Percentiles rank a stretch among this genome's conserved stretches.
Evolutionary conservation across 1,140 invertebrate genomes (phyloP).

Genomic region (Cotesia chilonis): DNA sequence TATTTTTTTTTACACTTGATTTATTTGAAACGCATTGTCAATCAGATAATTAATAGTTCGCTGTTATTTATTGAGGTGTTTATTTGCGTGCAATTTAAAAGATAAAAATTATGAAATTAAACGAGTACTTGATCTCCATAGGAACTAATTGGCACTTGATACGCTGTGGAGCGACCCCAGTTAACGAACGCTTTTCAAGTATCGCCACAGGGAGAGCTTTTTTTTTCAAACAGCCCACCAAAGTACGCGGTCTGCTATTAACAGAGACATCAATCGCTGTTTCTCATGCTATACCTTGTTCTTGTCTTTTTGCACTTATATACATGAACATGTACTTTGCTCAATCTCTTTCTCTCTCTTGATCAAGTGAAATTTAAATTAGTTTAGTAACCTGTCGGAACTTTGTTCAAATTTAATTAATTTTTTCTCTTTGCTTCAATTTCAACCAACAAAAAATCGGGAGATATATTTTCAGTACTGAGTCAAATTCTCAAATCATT

Average conservation of each 20-base stretch:
- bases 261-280: slow-evolving; percentile 11
- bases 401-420: slow-evolving; percentile 6
- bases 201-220: neutral
- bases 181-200: slow-evolving; percentile 19
- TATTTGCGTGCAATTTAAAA: too few species aligned
- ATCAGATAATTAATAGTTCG: too few species aligned
- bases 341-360: too few species aligned
- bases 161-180: neutral
- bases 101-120: neutral
- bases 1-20: neutral
- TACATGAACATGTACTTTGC: neutral
- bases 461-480: neutral
- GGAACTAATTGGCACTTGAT: slow-evolving; percentile 16
- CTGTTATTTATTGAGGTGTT: too few species aligned
- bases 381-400: neutral
- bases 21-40: too few species aligned
- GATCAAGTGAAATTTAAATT: neutral
- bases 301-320: neutral
- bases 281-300: neutral
- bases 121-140: slow-evolving; percentile 6
- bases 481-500: too few species aligned
- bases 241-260: neutral
- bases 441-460: neutral
- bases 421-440: neutral
- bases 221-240: neutral